A percentile compares a stretch with the other conserved stretches of the same genome.
Conservation (phyloP, 2,113 vertebrate genomes). For the Corydoras sp. region DNA sequence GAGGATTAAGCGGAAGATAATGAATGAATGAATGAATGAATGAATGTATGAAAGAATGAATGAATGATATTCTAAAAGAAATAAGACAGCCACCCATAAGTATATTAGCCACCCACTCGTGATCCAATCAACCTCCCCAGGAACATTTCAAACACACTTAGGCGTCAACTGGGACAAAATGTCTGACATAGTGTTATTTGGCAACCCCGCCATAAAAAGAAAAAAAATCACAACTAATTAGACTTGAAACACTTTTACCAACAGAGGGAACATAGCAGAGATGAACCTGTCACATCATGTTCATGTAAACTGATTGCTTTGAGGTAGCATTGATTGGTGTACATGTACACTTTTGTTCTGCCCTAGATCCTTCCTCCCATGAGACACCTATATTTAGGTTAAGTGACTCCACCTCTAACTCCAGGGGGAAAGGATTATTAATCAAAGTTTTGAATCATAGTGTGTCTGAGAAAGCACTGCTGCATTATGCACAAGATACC, state of each 20-base stretch:
- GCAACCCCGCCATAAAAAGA: too few relatives aligned
- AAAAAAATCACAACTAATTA: too few relatives aligned
- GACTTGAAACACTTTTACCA: background rate
- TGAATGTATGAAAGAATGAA: too few relatives aligned
- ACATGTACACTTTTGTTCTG: slow-evolving; percentile 30
- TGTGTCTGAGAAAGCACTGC: background rate
- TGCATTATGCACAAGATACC: slow-evolving; percentile 2
- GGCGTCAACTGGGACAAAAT: too few relatives aligned
- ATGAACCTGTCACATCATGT: slow-evolving; percentile 9
- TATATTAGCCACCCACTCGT: too few relatives aligned
- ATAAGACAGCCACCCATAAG: too few relatives aligned
- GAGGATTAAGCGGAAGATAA: too few relatives aligned
- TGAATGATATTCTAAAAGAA: too few relatives aligned
- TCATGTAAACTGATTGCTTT: background rate
- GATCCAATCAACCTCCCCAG: too few relatives aligned
- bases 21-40: too few relatives aligned
- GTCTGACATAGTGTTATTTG: too few relatives aligned
- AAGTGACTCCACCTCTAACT: slow-evolving; percentile 33
- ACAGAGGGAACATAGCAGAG: background rate
- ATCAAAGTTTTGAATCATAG: slow-evolving; percentile 36
- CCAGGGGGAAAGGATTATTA: slow-evolving; percentile 34
- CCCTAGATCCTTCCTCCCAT: slow-evolving; percentile 30
- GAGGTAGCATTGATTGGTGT: slow-evolving; percentile 21
- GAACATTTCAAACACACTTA: too few relatives aligned
- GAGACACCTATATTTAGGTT: slow-evolving; percentile 41